Base-by-base conservation (phyloP, 2,888 invertebrate species). In the Miltochrista miniata region DNA sequence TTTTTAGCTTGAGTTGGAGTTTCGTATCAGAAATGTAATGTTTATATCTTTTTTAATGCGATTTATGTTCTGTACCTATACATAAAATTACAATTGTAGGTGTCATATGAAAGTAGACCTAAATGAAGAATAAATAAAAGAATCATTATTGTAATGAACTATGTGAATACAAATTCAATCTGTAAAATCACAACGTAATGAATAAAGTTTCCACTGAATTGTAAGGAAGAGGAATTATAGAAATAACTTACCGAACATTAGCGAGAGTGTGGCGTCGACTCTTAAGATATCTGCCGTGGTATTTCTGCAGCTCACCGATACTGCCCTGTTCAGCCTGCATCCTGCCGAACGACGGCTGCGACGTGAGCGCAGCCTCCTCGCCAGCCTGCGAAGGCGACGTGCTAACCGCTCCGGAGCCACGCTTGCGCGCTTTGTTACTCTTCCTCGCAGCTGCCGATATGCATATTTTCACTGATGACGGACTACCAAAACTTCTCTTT, bases 251-350 rank as follows among this genome's bases (percentile, higher is more conserved):
- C 97, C 97, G 96, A 89, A 97, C 97, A 91, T 97, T 97, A 61
- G 97, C 97, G 79, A 98, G 93, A 10, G 97, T 98, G 84, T 97
- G 97, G 50, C 97, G 94, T 56, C 97, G 93, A 77, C 96, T 97
- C 88, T 96, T 95, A 75, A 97, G 94, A 87, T 97, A 96, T 72
- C 96, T 91, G 71, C 95, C 96, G 83, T 97, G 97, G 87, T 97
- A 97, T 83, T 96, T 96, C 81, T 97, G 96, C 74, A 97, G 93
- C 86, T 97, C 97, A 48, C 96, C 97, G 81, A 97, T 97, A 85
- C 96, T 96, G 70, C 97, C 97, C 81, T 97, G 97, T 88, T 97
- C 97, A 69, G 97, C 97, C 92, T 97, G 97, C 97, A 97, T 97
- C 91, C 93, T 97, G 84, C 93, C 90, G 73, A 88, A 83, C 59